A percentile compares a stretch with the other conserved stretches of the same genome.
phyloP scores from a whole-genome alignment of 2,113 vertebrate genomes.

The Psittacara wagleri region DNA sequence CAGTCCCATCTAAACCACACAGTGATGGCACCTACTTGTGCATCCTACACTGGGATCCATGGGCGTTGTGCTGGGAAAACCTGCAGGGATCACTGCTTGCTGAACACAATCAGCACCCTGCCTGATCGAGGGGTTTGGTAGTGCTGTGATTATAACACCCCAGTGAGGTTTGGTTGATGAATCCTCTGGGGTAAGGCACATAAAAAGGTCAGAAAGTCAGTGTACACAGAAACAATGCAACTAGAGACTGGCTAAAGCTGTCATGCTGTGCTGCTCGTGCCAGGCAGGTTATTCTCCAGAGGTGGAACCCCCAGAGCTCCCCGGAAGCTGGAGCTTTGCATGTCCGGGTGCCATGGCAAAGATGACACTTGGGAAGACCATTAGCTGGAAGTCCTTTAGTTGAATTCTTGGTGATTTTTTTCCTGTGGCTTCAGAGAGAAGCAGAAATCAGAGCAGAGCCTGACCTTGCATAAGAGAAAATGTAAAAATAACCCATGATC shows the following conservation, averaged over 20 bases:
- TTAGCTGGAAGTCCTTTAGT: neutral
- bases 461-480: constrained; percentile 42
- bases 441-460: constrained; percentile 30
- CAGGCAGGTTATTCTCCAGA: neutral
- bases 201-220: neutral
- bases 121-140: fast-evolving
- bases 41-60: too few species aligned
- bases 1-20: too few species aligned
- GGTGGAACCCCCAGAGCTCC: neutral
- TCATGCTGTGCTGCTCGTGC: neutral
- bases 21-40: too few species aligned
- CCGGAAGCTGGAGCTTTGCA: neutral
- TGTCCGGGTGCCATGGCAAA: neutral
- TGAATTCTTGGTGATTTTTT: neutral
- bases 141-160: fast-evolving
- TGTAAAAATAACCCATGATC: neutral
- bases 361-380: neutral
- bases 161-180: fast-evolving
- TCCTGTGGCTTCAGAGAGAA: neutral
- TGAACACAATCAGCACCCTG: neutral
- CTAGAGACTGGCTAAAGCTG: neutral
- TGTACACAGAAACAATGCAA: fast-evolving
- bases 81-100: neutral
- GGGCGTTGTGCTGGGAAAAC: neutral
- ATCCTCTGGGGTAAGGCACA: neutral